phyloP scores from a whole-genome alignment of 2,797 vertebrate genomes.

The Esox masquinongy region DNA sequence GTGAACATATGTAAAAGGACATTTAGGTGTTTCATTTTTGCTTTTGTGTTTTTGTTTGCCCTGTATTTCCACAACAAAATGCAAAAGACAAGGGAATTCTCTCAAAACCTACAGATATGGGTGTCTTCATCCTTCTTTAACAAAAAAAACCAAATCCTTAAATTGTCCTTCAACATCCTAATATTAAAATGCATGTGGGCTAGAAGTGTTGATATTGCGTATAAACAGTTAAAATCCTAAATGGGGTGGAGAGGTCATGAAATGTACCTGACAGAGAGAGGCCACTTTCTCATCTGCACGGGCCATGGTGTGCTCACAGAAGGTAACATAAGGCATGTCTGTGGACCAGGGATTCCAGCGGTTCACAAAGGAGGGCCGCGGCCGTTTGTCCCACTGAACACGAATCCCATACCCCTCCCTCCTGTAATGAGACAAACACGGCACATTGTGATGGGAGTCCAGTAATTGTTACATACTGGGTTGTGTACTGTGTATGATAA shows the following conservation, averaged over 20 bases:
- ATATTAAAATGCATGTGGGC: no score
- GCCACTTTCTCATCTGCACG: slow-evolving; percentile 88
- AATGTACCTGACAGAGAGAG: slow-evolving; percentile 87
- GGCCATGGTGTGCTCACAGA: slow-evolving; percentile 92
- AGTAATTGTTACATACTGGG: not conserved
- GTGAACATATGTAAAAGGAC: no score
- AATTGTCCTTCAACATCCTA: no score
- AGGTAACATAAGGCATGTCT: slow-evolving; percentile 90
- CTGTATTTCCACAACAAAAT: no score
- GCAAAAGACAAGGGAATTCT: no score
- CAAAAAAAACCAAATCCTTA: no score
- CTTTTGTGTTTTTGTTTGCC: no score
- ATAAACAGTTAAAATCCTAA: not conserved
- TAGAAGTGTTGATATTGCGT: not conserved
- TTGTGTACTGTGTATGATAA: not conserved
- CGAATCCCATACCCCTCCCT: slow-evolving; percentile 88
- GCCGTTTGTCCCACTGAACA: slow-evolving; percentile 93
- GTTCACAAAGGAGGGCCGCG: slow-evolving; percentile 87
- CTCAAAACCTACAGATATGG: no score
- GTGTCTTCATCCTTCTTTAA: no score
- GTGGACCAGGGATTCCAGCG: slow-evolving; percentile 98
- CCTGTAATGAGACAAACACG: slow-evolving; percentile 60
- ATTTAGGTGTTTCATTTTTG: no score
- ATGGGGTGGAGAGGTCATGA: not conserved
- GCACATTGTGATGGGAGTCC: not conserved